Conservation (phyloP, 2,888 invertebrate genomes). For the Colostygia pectinataria region DNA sequence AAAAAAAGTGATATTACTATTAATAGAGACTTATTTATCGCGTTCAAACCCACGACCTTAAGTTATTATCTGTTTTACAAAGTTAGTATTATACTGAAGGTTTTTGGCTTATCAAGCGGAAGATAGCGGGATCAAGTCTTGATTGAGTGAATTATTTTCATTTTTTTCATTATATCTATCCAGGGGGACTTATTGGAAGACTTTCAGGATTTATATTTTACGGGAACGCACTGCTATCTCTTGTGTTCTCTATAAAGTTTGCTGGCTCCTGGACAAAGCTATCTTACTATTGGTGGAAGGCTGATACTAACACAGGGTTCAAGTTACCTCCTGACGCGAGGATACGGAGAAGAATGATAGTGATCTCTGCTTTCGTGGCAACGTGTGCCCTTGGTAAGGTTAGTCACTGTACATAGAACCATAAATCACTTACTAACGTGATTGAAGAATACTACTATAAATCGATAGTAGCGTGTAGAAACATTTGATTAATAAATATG, state of each 20-base stretch:
- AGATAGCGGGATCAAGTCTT: background rate
- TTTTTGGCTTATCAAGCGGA: too few relatives aligned
- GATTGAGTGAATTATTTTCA: too few relatives aligned
- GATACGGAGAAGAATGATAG: slow-evolving; percentile 46
- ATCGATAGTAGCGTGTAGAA: too few relatives aligned
- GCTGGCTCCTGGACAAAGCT: slow-evolving; percentile 55
- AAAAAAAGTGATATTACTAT: too few relatives aligned
- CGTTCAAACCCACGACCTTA: too few relatives aligned
- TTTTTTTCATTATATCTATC: background rate
- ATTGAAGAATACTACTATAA: too few relatives aligned
- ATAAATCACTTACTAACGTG: too few relatives aligned
- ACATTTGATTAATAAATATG: too few relatives aligned
- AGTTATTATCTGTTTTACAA: too few relatives aligned
- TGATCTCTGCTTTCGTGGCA: slow-evolving; percentile 48
- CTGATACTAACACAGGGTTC: slow-evolving; percentile 45
- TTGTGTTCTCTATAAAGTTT: slow-evolving; percentile 75
- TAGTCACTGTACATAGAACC: too few relatives aligned
- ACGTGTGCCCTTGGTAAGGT: slow-evolving; percentile 51
- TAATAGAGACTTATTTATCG: too few relatives aligned
- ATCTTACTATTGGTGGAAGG: slow-evolving; percentile 49
- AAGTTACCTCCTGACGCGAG: slow-evolving; percentile 47
- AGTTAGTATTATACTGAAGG: too few relatives aligned
- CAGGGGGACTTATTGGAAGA: slow-evolving; percentile 44
- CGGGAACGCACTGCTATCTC: slow-evolving; percentile 75
- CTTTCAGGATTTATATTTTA: slow-evolving; percentile 80